Evolutionary conservation across 1,140 invertebrate genomes (phyloP).

Genomic region (Orussus abietinus): DNA sequence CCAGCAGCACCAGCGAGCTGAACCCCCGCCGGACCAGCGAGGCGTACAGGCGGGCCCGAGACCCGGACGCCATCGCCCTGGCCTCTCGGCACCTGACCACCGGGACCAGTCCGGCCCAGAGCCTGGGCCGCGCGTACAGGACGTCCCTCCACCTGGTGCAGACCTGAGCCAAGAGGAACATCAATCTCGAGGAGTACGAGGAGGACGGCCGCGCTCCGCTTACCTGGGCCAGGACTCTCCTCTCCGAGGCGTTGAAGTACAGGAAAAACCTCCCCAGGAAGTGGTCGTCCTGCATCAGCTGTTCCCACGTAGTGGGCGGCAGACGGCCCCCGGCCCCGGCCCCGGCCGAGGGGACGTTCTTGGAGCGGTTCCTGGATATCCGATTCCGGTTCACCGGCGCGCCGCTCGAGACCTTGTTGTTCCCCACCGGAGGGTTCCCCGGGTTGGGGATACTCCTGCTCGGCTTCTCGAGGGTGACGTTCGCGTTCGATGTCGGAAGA

Average conservation of each 20-base stretch:
- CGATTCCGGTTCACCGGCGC: conserved; percentile 22
- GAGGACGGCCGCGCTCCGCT: conserved; percentile 8
- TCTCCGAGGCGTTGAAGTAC: conserved; percentile 77
- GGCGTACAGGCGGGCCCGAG: conserved; percentile 71
- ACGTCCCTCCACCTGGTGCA: conserved; percentile 83
- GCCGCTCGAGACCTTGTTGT: conserved; percentile 36
- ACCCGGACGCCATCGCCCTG: conserved; percentile 61
- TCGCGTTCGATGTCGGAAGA: too few relatives aligned
- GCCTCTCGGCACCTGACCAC: conserved; percentile 80
- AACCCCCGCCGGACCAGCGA: conserved; percentile 81
- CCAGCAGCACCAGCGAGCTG: conserved; percentile 76
- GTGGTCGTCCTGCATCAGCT: conserved; percentile 76
- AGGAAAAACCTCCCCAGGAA: conserved; percentile 82
- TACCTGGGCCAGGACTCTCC: conserved; percentile 74
- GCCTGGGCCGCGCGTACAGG: conserved; percentile 76
- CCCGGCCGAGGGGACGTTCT: conserved; percentile 39
- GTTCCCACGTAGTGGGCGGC: conserved; percentile 64
- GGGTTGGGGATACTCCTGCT: conserved; percentile 41
- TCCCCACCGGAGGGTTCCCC: conserved; percentile 21
- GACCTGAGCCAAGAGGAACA: conserved; percentile 42
- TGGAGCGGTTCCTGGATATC: conserved; percentile 34
- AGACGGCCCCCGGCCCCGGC: conserved; percentile 40
- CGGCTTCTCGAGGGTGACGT: conserved; percentile 54
- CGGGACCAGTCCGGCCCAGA: conserved; percentile 80
- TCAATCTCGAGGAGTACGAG: not conserved